These are phyloP conservation scores for Falco naumanni DNA, from an alignment of 2,797 vertebrate species.

Conservation along the genomic window DNA sequence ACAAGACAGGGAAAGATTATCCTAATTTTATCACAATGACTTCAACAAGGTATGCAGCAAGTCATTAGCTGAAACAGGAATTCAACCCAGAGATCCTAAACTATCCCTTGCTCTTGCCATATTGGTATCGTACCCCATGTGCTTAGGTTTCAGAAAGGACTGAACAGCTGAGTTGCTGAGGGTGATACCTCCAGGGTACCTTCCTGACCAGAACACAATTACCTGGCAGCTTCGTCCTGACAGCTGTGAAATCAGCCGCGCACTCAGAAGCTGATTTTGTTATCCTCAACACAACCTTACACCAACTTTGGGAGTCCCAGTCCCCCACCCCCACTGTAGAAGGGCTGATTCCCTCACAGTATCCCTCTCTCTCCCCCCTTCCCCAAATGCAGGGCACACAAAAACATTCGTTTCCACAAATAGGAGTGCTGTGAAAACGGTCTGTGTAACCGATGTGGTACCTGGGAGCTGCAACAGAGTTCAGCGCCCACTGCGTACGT, in stretches of 20 bases:
- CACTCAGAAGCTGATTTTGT: background rate
- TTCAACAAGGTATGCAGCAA: background rate
- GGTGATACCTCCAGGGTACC: background rate
- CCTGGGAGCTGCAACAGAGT: background rate
- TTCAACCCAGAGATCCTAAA: background rate
- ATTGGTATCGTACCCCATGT: background rate
- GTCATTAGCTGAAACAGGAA: background rate
- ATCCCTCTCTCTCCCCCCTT: too few species aligned
- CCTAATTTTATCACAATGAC: background rate
- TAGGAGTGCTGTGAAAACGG: background rate
- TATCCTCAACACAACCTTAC: background rate
- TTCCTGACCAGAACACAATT: background rate
- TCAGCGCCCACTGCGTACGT: background rate
- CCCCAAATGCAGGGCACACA: rapidly evolving
- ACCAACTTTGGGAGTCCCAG: background rate
- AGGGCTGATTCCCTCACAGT: background rate
- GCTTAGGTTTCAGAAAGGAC: background rate
- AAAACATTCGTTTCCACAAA: background rate
- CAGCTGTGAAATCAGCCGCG: too few species aligned
- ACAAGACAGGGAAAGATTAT: background rate
- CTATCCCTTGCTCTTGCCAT: background rate
- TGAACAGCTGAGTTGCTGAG: background rate
- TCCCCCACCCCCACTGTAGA: rapidly evolving
- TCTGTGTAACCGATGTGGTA: background rate
- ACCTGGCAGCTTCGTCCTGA: background rate